These are phyloP conservation scores for Smithornis capensis DNA, from an alignment of 2,113 vertebrate species.

Conservation along the genomic window DNA sequence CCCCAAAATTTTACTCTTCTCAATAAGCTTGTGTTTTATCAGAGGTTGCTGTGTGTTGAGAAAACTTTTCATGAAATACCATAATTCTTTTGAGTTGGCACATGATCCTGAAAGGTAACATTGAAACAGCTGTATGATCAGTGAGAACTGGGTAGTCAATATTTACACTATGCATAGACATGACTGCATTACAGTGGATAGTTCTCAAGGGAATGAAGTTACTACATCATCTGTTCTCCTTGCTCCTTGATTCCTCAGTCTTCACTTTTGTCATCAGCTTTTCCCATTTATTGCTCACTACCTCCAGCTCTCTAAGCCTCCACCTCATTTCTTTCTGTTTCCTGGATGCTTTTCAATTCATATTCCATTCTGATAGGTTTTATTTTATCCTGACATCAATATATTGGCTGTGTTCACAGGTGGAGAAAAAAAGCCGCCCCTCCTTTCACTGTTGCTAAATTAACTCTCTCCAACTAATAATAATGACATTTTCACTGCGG, in stretches of 20 bases:
- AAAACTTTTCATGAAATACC: neutral
- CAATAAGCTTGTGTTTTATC: neutral
- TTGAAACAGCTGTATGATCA: neutral
- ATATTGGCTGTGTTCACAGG: neutral
- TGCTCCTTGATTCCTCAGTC: neutral
- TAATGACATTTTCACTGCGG: neutral
- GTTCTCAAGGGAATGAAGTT: neutral
- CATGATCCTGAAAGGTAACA: neutral
- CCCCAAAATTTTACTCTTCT: neutral
- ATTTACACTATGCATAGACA: neutral
- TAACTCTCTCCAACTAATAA: neutral
- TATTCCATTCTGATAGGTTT: neutral
- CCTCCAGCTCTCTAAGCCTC: neutral
- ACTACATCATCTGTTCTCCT: neutral
- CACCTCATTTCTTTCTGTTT: neutral
- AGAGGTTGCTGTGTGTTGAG: neutral
- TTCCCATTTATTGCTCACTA: neutral
- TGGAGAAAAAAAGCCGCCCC: neutral
- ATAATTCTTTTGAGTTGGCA: neutral
- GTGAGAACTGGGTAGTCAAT: neutral
- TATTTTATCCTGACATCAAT: neutral
- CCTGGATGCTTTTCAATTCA: neutral
- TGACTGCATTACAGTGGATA: rapidly evolving
- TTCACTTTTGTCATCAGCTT: neutral
- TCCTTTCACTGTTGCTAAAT: neutral